Percentiles rank a stretch among this genome's conserved stretches.
Conservation (phyloP, 2,113 vertebrate species). For the Promerops cafer region DNA sequence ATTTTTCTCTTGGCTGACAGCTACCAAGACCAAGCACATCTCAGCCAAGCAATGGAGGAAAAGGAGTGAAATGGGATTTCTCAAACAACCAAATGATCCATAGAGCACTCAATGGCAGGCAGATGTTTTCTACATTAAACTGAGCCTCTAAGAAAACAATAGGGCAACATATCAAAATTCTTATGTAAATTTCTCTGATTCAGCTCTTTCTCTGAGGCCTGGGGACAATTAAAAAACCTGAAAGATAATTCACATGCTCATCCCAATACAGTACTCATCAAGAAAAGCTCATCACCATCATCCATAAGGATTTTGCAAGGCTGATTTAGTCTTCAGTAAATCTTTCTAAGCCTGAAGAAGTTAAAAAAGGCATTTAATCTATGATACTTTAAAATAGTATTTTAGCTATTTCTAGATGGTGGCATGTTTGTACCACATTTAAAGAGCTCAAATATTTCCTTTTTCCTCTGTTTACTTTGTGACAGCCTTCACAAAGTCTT, state of each 20-base stretch:
- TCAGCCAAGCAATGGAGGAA: background rate
- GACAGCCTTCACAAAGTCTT: background rate
- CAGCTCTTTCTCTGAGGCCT: background rate
- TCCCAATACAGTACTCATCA: background rate
- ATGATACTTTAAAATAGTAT: background rate
- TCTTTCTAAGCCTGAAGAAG: background rate
- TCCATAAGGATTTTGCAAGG: background rate
- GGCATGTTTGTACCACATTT: background rate
- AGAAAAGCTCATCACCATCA: background rate
- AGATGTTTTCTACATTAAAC: conserved; percentile 36
- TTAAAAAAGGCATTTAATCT: background rate
- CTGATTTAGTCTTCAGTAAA: background rate
- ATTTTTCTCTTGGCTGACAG: background rate
- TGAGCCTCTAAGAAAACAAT: conserved; percentile 36
- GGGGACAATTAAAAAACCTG: background rate
- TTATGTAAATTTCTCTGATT: conserved; percentile 15
- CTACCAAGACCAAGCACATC: background rate
- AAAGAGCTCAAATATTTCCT: background rate
- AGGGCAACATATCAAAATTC: conserved; percentile 12
- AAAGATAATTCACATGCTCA: background rate
- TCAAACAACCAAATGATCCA: background rate
- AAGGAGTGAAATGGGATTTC: conserved; percentile 10
- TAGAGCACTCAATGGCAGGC: background rate
- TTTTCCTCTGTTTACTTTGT: background rate
- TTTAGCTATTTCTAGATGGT: background rate